Percentiles rank a stretch among this genome's conserved stretches.
phyloP scores from a whole-genome alignment of 2,113 vertebrate genomes.

The Scartelaos histophorus region DNA sequence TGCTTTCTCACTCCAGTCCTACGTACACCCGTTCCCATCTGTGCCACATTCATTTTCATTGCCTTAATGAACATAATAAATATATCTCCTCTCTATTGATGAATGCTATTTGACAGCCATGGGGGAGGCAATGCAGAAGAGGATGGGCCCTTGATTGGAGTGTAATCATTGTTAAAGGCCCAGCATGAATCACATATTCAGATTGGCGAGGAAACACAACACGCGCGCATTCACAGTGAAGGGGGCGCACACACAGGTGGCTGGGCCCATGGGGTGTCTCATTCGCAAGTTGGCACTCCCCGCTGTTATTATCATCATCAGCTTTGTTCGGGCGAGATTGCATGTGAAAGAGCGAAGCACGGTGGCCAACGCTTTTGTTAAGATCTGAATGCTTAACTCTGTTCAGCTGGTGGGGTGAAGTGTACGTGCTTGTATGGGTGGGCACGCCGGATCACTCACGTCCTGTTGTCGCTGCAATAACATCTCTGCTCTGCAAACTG shows the following conservation, averaged over 20 bases:
- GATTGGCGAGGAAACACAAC: slow-evolving; percentile 44
- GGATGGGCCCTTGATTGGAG: slow-evolving; percentile 68
- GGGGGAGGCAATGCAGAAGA: slow-evolving; percentile 60
- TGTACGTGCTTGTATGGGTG: slow-evolving; percentile 22
- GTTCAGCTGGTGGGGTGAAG: slow-evolving; percentile 56
- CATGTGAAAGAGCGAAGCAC: slow-evolving; percentile 48
- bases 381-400: slow-evolving; percentile 44
- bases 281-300: slow-evolving; percentile 69
- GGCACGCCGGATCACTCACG: slow-evolving; percentile 46
- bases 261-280: slow-evolving; percentile 64
- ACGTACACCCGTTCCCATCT: slow-evolving; percentile 59
- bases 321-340: slow-evolving; percentile 59
- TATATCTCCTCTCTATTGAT: slow-evolving; percentile 66
- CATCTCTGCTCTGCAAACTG: slow-evolving; percentile 22
- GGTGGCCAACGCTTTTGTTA: slow-evolving; percentile 44
- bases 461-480: slow-evolving; percentile 29
- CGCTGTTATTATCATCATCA: slow-evolving; percentile 65
- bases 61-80: slow-evolving; percentile 77
- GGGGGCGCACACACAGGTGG: slow-evolving; percentile 60
- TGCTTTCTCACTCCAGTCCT: slow-evolving; percentile 45
- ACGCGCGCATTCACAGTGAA: slow-evolving; percentile 24
- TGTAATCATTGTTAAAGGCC: slow-evolving; percentile 72
- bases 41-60: slow-evolving; percentile 71
- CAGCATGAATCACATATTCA: slow-evolving; percentile 69
- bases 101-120: slow-evolving; percentile 68